phyloP scores from a whole-genome alignment of 2,888 invertebrate genomes.

The Plagodis dolabraria region DNA sequence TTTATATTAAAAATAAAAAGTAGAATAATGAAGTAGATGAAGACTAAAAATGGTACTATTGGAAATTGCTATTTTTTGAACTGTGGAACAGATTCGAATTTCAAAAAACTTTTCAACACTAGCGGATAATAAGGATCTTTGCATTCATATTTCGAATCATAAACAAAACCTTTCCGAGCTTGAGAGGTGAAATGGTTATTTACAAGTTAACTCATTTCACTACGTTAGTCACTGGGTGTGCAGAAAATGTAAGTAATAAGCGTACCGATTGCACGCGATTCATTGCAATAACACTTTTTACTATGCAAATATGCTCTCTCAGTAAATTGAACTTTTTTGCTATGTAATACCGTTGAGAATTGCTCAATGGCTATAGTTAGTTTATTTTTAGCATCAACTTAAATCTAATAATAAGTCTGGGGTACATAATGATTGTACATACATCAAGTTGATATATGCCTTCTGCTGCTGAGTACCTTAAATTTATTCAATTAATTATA shows the following conservation, averaged over 20 bases:
- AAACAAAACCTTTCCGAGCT: no score
- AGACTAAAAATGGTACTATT: no score
- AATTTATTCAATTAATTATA: slow-evolving; percentile 6
- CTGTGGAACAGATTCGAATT: no score
- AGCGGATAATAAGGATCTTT: no score
- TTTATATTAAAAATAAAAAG: no score
- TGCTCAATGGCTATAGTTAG: slow-evolving; percentile 12
- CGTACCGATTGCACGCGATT: slow-evolving; percentile 46
- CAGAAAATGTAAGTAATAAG: slow-evolving; percentile 41
- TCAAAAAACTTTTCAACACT: no score
- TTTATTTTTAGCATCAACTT: slow-evolving; percentile 12
- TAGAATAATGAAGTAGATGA: no score
- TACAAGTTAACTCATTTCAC: slow-evolving; percentile 1
- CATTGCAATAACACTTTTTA: slow-evolving; percentile 43
- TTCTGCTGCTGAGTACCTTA: slow-evolving; percentile 6
- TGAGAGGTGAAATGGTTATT: neutral
- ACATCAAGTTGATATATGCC: slow-evolving; percentile 5
- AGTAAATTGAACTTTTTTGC: slow-evolving; percentile 26
- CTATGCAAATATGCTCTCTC: slow-evolving; percentile 21
- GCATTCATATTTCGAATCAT: no score
- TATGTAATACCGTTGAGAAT: slow-evolving; percentile 11
- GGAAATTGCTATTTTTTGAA: no score
- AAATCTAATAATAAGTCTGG: slow-evolving; percentile 23
- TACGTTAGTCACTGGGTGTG: slow-evolving; percentile 2
- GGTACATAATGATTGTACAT: slow-evolving; percentile 10